Evolutionary conservation across 2,113 vertebrate genomes (phyloP).

Genomic region (Cygnus buccinator): DNA sequence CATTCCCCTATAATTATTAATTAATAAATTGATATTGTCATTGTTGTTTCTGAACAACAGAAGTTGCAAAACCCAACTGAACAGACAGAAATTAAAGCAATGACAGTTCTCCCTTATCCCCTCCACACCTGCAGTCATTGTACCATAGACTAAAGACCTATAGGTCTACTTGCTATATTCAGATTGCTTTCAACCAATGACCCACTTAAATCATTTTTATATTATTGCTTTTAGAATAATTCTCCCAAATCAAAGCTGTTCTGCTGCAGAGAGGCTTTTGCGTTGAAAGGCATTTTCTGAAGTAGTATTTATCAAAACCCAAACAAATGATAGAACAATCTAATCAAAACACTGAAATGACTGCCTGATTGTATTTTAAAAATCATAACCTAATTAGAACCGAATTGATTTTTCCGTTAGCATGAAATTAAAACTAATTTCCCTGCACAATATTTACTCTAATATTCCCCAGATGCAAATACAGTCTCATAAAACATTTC

Average conservation of each 20-base stretch:
- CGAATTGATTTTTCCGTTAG: conserved; percentile 75
- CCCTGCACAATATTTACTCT: conserved; percentile 73
- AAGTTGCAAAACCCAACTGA: not conserved
- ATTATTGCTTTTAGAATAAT: not conserved
- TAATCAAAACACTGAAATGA: conserved; percentile 75
- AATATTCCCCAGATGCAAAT: conserved; percentile 78
- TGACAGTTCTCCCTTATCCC: not conserved
- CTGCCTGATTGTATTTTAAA: conserved; percentile 75
- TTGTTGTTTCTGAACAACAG: not conserved
- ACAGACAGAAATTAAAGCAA: not conserved
- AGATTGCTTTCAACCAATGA: not conserved
- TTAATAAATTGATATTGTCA: not conserved
- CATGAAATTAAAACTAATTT: conserved; percentile 79
- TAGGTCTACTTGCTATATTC: not conserved
- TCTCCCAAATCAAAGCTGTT: conserved; percentile 16
- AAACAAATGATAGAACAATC: conserved; percentile 72
- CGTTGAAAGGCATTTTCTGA: conserved; percentile 61
- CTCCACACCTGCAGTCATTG: not conserved
- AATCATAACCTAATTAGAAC: conserved; percentile 77
- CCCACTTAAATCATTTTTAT: not conserved
- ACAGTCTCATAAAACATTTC: conserved; percentile 70
- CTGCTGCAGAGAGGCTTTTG: conserved; percentile 31
- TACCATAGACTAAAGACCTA: not conserved
- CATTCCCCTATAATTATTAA: not conserved
- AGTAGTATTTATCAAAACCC: conserved; percentile 67